These are phyloP conservation scores for Oligia latruncula DNA, from an alignment of 2,888 invertebrate species.

Conservation along the genomic window DNA sequence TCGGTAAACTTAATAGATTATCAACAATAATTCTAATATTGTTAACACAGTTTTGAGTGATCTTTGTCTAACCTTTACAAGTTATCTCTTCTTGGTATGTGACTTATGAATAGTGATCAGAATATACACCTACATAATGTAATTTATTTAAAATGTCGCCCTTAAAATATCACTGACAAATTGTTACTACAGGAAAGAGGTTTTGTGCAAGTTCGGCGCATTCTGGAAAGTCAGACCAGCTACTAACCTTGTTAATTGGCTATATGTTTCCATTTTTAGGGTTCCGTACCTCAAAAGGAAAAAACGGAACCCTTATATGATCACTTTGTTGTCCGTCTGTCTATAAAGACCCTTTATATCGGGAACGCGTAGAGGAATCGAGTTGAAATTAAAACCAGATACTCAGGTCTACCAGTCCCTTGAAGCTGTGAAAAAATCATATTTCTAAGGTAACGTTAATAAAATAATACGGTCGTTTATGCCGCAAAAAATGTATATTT, in stretches of 20 bases:
- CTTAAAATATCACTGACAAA: background rate
- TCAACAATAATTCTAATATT: constrained; percentile 20
- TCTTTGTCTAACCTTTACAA: constrained; percentile 41
- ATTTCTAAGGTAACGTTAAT: no score
- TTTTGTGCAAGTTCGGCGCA: no score
- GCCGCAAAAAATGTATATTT: no score
- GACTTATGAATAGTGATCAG: constrained; percentile 28
- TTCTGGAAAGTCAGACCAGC: background rate
- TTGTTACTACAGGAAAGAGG: background rate
- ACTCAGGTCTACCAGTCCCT: no score
- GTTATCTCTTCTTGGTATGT: background rate
- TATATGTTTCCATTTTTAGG: background rate
- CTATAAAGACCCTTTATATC: no score
- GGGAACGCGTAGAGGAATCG: no score
- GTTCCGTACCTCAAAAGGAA: no score
- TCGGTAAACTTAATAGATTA: constrained; percentile 38
- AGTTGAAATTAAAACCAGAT: no score
- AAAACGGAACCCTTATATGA: no score
- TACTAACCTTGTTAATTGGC: background rate
- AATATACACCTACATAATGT: constrained; percentile 1
- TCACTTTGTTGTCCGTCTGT: no score
- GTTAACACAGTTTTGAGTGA: background rate
- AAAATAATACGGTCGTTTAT: no score
- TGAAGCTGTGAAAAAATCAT: no score
- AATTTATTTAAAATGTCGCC: background rate